Evolutionary conservation across 2,113 vertebrate genomes (phyloP).

Genomic region (Canis aureus): DNA sequence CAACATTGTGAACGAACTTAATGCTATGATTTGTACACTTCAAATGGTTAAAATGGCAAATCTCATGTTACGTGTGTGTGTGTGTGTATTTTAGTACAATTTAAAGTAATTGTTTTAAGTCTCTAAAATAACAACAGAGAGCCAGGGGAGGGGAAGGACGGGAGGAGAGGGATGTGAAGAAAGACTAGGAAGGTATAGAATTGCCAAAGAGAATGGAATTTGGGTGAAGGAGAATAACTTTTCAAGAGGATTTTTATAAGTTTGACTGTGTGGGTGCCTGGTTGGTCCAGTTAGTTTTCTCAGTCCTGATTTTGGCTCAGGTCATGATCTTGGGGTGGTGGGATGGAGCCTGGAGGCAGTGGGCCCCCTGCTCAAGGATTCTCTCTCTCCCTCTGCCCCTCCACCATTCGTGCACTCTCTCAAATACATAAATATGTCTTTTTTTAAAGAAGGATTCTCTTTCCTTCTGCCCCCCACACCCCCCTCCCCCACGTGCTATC

Average conservation of each 20-base stretch:
- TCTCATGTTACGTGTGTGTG: background rate
- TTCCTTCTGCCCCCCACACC: background rate
- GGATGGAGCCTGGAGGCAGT: background rate
- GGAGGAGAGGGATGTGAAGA: background rate
- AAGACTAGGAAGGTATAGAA: background rate
- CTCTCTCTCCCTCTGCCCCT: too few species aligned
- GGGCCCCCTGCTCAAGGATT: background rate
- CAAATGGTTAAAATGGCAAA: slow-evolving; percentile 28
- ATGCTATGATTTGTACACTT: background rate
- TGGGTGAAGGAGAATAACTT: background rate
- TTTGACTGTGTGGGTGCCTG: background rate
- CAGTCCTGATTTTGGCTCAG: background rate
- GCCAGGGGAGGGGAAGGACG: background rate
- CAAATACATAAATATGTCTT: background rate
- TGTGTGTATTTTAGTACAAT: background rate
- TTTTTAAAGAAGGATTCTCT: background rate
- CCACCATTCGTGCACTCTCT: background rate
- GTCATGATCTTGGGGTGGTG: background rate
- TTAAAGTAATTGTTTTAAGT: slow-evolving; percentile 14
- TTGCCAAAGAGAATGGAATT: background rate
- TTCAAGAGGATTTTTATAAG: background rate
- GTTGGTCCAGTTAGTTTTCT: background rate
- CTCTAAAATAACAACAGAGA: slow-evolving; percentile 42
- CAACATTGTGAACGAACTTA: background rate
- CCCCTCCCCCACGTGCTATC: background rate